Percentiles rank a stretch among this genome's conserved stretches.
Evolutionary conservation across 2,888 invertebrate genomes (phyloP).

Genomic region (Drosophila peninsularis): DNA sequence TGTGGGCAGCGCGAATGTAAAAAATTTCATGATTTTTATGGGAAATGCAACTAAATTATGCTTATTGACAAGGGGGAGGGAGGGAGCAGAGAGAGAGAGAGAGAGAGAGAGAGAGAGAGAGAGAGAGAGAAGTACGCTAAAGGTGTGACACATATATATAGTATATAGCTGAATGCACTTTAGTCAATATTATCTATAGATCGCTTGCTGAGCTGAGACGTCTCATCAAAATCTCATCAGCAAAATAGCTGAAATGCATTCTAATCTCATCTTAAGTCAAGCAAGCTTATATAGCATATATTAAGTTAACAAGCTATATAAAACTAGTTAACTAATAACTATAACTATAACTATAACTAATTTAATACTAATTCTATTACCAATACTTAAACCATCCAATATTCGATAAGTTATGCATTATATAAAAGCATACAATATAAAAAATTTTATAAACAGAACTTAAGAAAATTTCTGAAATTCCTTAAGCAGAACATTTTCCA

Average conservation of each 20-base stretch:
- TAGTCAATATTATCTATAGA: background rate
- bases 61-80: conserved; percentile 1
- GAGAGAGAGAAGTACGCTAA: background rate
- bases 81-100: background rate
- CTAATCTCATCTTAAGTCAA: background rate
- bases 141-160: conserved; percentile 8
- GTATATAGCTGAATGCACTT: background rate
- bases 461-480: no score
- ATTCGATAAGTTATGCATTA: no score
- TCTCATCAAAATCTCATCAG: background rate
- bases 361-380: background rate
- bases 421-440: no score
- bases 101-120: background rate
- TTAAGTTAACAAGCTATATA: background rate
- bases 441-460: no score
- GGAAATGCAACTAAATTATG: conserved; percentile 23
- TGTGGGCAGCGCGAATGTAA: conserved; percentile 32
- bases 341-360: background rate
- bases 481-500: no score
- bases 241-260: background rate
- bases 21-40: conserved; percentile 10
- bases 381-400: background rate
- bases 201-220: background rate
- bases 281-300: background rate
- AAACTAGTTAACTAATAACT: background rate